Base-by-base conservation (phyloP, 2,113 vertebrate genomes). In the Poeciliopsis turrubarensis region DNA sequence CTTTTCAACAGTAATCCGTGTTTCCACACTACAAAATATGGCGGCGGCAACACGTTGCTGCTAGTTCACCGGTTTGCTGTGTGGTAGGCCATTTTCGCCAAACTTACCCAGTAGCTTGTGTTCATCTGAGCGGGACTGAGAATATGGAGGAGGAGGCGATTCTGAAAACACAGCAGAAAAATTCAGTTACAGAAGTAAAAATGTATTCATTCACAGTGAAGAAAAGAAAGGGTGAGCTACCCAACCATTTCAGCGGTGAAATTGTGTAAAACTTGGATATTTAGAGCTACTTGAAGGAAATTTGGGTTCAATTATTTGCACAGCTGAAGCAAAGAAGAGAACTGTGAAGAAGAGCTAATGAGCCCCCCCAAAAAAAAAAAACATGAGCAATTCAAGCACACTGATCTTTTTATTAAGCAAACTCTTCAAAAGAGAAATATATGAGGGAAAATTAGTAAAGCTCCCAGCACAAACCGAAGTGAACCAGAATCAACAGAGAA, bases 91-190 rank as follows among this genome's bases (percentile, higher is more conserved):
- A 22, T 57, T 76, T 72, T 76, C 70, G 31, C 25, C 67, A 78
- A 71, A 96, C 97, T 79, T 95, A 98, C 97, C 97, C 95, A 97
- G 95, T 96, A 96, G 96, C 95, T 97, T 97, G 94, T 95, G 96
- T 94, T 97, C 96, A 41, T 95, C 95, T 27, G 90, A 94, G 80
- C 92, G 95, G 91, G 97, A 97, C 92, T 97, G 94, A 79, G 96
- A 97, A 81, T 98, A 99, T 29, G 98, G 97, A 82, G 97, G 98
- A 69, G 98, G 98, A 51, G 98, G 97, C 60, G 97, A 98, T 86
- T 99, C 98, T 98, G 94, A 68, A 80, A 94, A 85, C 3, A 77
- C 68, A 87, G 22, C n/a, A 37, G 54, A 37, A 6, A 51, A 29
- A 27, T 65, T 26, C 61, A 54, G 30, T 80, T 19, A 57, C n/a